Evolutionary conservation across 2,797 vertebrate genomes (phyloP).

Genomic region (Urocyon cinereoargenteus): DNA sequence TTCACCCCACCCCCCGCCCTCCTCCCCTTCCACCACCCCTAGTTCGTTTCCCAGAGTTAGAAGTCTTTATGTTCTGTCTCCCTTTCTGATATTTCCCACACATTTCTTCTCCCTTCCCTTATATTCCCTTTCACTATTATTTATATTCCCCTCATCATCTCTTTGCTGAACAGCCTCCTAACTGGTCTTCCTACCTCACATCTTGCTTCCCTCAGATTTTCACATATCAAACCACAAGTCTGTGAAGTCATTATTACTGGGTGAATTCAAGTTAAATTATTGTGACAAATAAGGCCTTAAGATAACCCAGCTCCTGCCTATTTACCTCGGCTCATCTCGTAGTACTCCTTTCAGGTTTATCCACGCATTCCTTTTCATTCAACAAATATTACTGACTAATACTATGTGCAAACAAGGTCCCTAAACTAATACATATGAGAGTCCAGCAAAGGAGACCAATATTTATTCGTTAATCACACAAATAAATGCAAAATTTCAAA

Average conservation of each 20-base stretch:
- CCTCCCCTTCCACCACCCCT: too few relatives aligned
- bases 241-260: not conserved
- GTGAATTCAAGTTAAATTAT: not conserved
- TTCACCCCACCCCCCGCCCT: too few relatives aligned
- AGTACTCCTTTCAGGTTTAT: not conserved
- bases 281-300: not conserved
- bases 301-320: not conserved
- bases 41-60: too few relatives aligned
- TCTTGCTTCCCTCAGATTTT: not conserved
- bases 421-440: not conserved
- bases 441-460: not conserved
- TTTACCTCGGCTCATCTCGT: not conserved
- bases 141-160: not conserved
- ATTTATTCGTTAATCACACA: not conserved
- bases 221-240: not conserved
- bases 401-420: slow-evolving; percentile 8
- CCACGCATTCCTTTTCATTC: not conserved
- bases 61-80: too few relatives aligned
- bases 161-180: not conserved
- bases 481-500: not conserved
- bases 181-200: not conserved
- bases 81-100: too few relatives aligned
- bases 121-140: too few relatives aligned
- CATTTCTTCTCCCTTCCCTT: too few relatives aligned
- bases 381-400: not conserved